Conservation (phyloP, 2,113 vertebrate genomes). For the Eolophus roseicapilla region DNA sequence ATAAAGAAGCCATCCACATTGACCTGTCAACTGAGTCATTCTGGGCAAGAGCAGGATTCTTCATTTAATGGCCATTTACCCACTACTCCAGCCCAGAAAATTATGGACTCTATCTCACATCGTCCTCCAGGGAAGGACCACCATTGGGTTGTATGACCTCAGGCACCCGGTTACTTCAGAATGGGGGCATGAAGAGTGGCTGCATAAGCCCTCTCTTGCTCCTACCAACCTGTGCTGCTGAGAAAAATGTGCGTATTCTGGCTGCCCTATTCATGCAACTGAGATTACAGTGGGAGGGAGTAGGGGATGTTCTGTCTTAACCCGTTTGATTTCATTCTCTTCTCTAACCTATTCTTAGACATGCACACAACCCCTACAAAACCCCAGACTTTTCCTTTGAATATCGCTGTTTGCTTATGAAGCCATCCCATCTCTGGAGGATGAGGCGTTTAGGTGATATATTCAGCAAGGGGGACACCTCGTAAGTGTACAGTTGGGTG, state of each 20-base stretch:
- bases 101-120: conserved; percentile 34
- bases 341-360: background rate
- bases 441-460: background rate
- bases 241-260: conserved; percentile 54
- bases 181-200: background rate
- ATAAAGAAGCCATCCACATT: conserved; percentile 55
- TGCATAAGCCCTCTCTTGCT: conserved; percentile 27
- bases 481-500: background rate
- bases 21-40: conserved; percentile 34
- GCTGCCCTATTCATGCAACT: background rate
- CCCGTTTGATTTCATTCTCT: background rate
- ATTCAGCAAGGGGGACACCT: background rate
- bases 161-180: conserved; percentile 30
- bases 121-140: conserved; percentile 25
- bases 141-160: conserved; percentile 25
- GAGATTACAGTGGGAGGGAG: conserved; percentile 19
- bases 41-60: conserved; percentile 60
- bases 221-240: conserved; percentile 22
- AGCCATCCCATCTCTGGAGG: background rate
- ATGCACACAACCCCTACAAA: background rate
- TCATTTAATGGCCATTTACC: conserved; percentile 47
- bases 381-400: background rate
- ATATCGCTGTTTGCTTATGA: background rate
- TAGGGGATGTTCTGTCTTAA: background rate
- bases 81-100: conserved; percentile 45